Evolutionary conservation across 2,888 invertebrate genomes (phyloP).

Genomic region (Limnephilus marmoratus): DNA sequence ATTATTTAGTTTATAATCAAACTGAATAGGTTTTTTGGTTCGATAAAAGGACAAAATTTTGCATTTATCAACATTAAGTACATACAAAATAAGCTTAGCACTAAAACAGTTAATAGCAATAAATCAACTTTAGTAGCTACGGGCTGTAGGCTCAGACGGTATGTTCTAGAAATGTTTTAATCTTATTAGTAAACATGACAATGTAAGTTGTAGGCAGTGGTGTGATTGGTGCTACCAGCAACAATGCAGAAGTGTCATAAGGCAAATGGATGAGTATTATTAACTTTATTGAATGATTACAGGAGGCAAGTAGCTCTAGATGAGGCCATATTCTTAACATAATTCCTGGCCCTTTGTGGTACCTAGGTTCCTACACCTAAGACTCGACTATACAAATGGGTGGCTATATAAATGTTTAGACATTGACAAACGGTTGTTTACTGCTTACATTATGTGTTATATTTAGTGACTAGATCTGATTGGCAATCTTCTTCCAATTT

Average conservation of each 20-base stretch:
- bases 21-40: too few relatives aligned
- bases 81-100: too few relatives aligned
- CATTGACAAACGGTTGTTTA: not conserved
- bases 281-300: conserved; percentile 13
- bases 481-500: too few relatives aligned
- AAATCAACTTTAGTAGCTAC: not conserved
- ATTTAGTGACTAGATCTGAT: too few relatives aligned
- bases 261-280: conserved; percentile 2
- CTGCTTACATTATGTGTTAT: not conserved
- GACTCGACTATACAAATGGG: not conserved
- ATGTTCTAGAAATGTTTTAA: not conserved
- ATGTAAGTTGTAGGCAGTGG: not conserved
- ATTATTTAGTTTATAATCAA: too few relatives aligned
- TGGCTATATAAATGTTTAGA: not conserved
- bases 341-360: not conserved
- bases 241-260: not conserved
- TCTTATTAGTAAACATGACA: not conserved
- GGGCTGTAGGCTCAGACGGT: not conserved
- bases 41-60: too few relatives aligned
- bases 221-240: not conserved
- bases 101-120: not conserved
- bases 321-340: not conserved
- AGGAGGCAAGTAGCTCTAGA: not conserved
- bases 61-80: too few relatives aligned
- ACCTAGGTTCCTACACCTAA: not conserved